These are phyloP conservation scores for Conomelus anceps DNA, from an alignment of 2,888 invertebrate species.

Conservation along the genomic window DNA sequence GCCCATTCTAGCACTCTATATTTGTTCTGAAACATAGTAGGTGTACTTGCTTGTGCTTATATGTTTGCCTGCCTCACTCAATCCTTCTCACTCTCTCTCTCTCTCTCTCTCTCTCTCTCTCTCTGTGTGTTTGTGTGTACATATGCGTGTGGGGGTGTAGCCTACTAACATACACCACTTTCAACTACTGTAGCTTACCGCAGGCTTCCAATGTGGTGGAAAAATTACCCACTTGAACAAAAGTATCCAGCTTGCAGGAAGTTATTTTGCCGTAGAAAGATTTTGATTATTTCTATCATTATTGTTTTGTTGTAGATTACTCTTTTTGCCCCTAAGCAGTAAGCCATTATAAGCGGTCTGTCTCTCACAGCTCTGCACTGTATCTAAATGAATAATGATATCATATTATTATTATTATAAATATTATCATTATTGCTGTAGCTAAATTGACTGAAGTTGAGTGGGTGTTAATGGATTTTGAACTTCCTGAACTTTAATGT, in stretches of 20 bases:
- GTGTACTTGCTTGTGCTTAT: not conserved
- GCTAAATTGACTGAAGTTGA: too few relatives aligned
- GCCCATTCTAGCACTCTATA: not conserved
- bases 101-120: too few relatives aligned
- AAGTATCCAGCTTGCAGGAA: not conserved
- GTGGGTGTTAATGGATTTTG: not conserved
- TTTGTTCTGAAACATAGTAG: not conserved
- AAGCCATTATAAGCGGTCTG: too few relatives aligned
- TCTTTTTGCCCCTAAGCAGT: too few relatives aligned
- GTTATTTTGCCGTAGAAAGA: not conserved
- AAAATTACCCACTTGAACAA: not conserved
- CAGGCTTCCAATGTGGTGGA: not conserved
- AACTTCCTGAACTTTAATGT: not conserved
- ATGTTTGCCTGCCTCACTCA: too few relatives aligned
- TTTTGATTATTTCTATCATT: not conserved
- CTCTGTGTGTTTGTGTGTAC: not conserved
- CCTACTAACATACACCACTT: not conserved
- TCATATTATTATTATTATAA: too few relatives aligned
- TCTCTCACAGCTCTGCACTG: not conserved
- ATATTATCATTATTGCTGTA: too few relatives aligned
- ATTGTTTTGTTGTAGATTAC: not conserved
- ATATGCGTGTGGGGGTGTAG: not conserved
- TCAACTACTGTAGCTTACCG: not conserved
- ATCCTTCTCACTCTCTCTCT: too few relatives aligned
- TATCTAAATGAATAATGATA: not conserved